Evolutionary conservation across 2,797 vertebrate genomes (phyloP).

Genomic region (Spizella passerina): DNA sequence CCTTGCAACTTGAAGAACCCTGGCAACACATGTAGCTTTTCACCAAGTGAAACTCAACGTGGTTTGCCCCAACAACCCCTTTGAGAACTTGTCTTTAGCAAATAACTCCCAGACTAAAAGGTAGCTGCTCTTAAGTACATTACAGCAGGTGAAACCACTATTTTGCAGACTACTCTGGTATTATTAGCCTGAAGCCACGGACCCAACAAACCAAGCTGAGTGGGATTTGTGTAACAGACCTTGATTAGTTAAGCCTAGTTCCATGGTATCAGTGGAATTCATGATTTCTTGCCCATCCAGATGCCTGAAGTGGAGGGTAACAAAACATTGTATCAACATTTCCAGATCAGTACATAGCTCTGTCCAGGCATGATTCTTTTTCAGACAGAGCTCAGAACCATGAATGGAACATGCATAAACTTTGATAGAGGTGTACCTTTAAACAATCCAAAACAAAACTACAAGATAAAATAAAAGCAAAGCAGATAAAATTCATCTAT

Average conservation of each 20-base stretch:
- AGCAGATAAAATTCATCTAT: neutral
- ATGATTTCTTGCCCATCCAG: neutral
- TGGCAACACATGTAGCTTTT: neutral
- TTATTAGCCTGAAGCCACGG: neutral
- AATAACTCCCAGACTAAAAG: neutral
- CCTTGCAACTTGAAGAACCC: neutral
- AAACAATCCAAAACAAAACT: neutral
- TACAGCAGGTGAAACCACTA: neutral
- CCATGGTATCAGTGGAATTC: neutral
- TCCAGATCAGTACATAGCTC: neutral
- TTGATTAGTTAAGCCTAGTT: neutral
- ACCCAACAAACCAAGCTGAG: neutral
- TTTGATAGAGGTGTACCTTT: neutral
- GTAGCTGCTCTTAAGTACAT: neutral
- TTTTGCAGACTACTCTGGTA: neutral
- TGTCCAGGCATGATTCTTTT: neutral
- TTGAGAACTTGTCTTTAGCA: neutral
- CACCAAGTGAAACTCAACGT: neutral
- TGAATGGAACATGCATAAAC: neutral
- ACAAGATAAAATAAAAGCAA: neutral
- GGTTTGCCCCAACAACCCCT: neutral
- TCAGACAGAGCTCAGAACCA: neutral
- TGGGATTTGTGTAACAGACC: neutral
- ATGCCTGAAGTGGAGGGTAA: slow-evolving; percentile 25
- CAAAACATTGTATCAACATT: neutral